phyloP scores from a whole-genome alignment of 1,140 invertebrate genomes.

The Euborellia annulipes region DNA sequence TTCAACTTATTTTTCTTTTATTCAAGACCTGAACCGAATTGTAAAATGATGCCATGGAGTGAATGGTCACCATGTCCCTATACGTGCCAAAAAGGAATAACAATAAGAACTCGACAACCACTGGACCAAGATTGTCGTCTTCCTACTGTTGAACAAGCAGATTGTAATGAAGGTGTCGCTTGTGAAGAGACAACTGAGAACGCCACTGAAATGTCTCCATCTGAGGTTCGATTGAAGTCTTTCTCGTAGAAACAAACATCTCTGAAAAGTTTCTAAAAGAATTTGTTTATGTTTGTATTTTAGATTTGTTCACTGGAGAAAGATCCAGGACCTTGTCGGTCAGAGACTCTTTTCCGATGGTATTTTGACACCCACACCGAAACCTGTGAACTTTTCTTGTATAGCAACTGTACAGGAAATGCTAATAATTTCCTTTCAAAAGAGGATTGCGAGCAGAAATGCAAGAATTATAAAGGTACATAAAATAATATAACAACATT shows the following conservation, averaged over 20 bases:
- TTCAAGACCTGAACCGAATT: constrained; percentile 9
- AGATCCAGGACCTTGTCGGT: constrained; percentile 44
- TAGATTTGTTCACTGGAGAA: constrained; percentile 39
- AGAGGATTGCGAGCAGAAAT: constrained; percentile 37
- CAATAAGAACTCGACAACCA: not conserved
- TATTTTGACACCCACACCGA: constrained; percentile 50
- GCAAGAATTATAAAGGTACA: constrained; percentile 29
- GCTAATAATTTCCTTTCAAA: constrained; percentile 50
- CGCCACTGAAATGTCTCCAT: constrained; percentile 7
- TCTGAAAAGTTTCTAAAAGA: not conserved
- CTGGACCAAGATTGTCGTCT: not conserved
- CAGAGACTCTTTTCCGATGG: constrained; percentile 45
- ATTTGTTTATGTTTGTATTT: constrained; percentile 22
- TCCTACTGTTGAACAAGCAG: too few relatives aligned
- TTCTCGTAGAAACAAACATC: not conserved
- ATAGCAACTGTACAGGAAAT: constrained; percentile 59
- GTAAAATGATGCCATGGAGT: not conserved
- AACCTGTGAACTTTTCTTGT: constrained; percentile 54
- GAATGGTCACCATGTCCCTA: too few relatives aligned
- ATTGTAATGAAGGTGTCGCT: constrained; percentile 6
- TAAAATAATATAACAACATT: too few relatives aligned
- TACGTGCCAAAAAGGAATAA: not conserved
- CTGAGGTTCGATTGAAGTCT: constrained; percentile 9
- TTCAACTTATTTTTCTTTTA: constrained; percentile 15
- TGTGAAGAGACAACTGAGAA: constrained; percentile 12